Base-by-base conservation (phyloP, 2,113 vertebrate genomes). In the Albula glossodonta region DNA sequence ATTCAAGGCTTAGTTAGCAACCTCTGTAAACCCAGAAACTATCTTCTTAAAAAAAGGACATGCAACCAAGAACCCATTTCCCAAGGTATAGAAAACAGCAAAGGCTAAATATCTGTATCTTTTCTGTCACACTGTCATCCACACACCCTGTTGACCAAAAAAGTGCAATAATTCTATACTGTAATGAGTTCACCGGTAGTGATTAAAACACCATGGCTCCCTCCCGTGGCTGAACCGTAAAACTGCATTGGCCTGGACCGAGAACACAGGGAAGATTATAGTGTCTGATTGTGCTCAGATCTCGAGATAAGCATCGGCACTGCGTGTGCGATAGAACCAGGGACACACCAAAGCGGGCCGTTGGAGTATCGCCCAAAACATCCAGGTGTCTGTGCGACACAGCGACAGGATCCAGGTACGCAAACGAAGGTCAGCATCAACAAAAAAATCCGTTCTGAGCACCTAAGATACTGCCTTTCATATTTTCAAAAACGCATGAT, bases 381-480 rank as follows among this genome's bases (percentile, higher is more conserved):
- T 8, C 70, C 2, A 74, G 70, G n/a, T 19, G 2, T 74, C 70
- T 56, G 7, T 9, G 70, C 22, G 31, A 74, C 10, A 31, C 70
- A 22, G 63, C 63, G 22, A 70, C 63, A 70, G 63, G 63, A 70
- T 70, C 19, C 63, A 84, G n/a, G 25, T 70, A 51, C 17, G n/a
- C 3, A 51, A 52, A n/a, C 70, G 7, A 41, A n/a, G 83, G 9
- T 41, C 66, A 9, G 83, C 50, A 11, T 25, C 50, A 10, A 12
- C 83, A 48, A 49, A 74, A 22, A 78, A 53, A 49, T 15, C 25
- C 3, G 15, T 15, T 41, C 41, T 49, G 56, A 70, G 83, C 70
- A 78, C 83, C 70, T 84, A 84, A 84, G 83, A 66, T 11, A 13
- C 31, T 53, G 22, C 17, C 25, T 74, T 51, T 80, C 79, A 50